Base-by-base conservation (phyloP, 2,797 vertebrate genomes). In the Sitta carolinensis region DNA sequence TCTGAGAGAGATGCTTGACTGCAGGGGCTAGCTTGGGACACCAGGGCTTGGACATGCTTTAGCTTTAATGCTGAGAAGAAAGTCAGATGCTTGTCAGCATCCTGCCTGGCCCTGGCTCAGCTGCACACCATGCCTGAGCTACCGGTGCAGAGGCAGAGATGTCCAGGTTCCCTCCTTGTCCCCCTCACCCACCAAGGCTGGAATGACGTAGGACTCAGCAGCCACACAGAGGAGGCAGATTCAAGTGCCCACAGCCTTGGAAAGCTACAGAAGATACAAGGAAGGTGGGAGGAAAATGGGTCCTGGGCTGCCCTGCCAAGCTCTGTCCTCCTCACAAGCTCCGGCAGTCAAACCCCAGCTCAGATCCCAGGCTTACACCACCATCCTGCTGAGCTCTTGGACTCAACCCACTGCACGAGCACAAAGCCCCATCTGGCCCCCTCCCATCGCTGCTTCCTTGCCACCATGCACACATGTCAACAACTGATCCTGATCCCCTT, bases 351-450 rank as follows among this genome's bases (percentile, higher is more conserved):
- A 92, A 78, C 81, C 91, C 61, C 85, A 91, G 62, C 73, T 64
- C 66, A 43, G 50, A 84, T 74, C 73, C 59, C 9, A 1, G 54
- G 69, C 62, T 75, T 91, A 75, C 73, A 85, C 86, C 84, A 76
- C 48, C n/a, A 73, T 48, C 94, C 94, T 48, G 77, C 90, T 89
- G 90, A 90, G 90, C 48, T 88, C 51, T 89, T 96, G 92, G 84
- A 86, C 26, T 45, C 74, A 90, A 55, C 67, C 73, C 74, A 84
- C 32, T 0, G 0, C 81, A 75, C 0, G 1, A 84, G 42, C 90
- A 95, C 91, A 93, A 91, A 95, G 88, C 69, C 92, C 87, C 94
- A 92, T 89, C 88, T 94, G 86, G 86, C 74, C 67, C 63, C 55
- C 67, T 94, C 88, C 87, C 40, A 10, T 43, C 64, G 38, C 57